Evolutionary conservation across 2,113 vertebrate genomes (phyloP), one percentile per base, ranked within the genome.

Genomic region (Limanda limanda): DNA sequence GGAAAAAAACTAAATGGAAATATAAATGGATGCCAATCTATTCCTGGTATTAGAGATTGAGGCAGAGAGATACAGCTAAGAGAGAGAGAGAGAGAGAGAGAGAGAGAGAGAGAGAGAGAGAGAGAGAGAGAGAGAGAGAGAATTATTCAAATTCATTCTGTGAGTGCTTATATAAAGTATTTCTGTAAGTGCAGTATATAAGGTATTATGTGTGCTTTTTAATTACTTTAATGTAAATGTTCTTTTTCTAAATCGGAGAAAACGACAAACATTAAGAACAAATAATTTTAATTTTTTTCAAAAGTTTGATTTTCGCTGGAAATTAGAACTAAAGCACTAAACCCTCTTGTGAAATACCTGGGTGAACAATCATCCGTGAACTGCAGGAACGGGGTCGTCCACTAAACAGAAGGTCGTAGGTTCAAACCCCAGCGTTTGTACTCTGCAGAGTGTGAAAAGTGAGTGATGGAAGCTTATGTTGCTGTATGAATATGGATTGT

Each of bases 1-100:
- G 27, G 6, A 6, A 58, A 74, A 52, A 64, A 56, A 70, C 68
- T 68, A 69, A 79, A 84, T 80, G 67, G 74, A 82, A 68, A 79
- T 75, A 78, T 87, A 81, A 88, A 78, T 72, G 74, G 63, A 21
- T 65, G 63, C 71, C 77, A 69, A 86, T 84, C 87, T 87, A 90
- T 91, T 87, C 68, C 71, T 89, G 82, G 85, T 86, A 59, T 55
- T 35, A 21, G 71, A 71, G 74, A 71, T 69, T 52, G 14, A 63
- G 70, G 62, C 65, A 76, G 31, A 74, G 9, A 60, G 14, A 3
- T 25, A n/a, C n/a, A n/a, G n/a, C n/a, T n/a, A n/a, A 64, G 21
- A 59, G 10, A 18, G 9, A 60, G 14, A 64, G 21, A 64, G 10
- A 18, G 1, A 37, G 23, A 66, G 31, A 74, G 9, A 60, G 14